Percentiles rank a stretch among this genome's conserved stretches.
phyloP scores from a whole-genome alignment of 2,797 vertebrate genomes.

The Hypotaenidia philippensis region DNA sequence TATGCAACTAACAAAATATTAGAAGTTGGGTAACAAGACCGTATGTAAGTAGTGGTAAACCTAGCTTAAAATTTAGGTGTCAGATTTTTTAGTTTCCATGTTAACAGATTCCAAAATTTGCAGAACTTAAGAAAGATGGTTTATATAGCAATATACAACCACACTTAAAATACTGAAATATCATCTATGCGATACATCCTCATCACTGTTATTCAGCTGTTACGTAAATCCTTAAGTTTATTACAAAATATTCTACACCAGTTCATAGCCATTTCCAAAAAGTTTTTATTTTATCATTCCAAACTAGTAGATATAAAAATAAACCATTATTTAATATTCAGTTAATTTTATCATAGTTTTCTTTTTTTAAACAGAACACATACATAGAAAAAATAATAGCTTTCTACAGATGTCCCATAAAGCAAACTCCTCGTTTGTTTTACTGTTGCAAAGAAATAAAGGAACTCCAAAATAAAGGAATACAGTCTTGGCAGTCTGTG shows the following conservation, averaged over 20 bases:
- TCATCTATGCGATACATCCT: not conserved
- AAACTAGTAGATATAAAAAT: constrained; percentile 35
- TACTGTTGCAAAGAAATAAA: not conserved
- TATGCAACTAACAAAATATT: not conserved
- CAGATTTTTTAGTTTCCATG: not conserved
- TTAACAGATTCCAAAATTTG: not conserved
- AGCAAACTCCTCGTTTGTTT: not conserved
- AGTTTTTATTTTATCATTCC: constrained; percentile 57
- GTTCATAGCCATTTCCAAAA: constrained; percentile 23
- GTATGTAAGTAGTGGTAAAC: not conserved
- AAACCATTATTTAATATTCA: not conserved
- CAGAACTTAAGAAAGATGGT: not conserved
- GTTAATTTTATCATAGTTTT: not conserved
- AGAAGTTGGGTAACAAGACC: not conserved
- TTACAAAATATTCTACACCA: not conserved
- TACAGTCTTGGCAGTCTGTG: not conserved
- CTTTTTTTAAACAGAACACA: not conserved
- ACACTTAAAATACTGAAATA: not conserved
- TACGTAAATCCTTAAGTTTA: not conserved
- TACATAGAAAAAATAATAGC: not conserved
- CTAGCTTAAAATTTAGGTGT: not conserved
- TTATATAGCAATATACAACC: not conserved
- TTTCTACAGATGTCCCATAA: not conserved
- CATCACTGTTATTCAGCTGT: not conserved
- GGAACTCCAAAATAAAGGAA: not conserved